Conservation (phyloP, 2,113 vertebrate genomes). For the Myanophis thanlyinensis region DNA sequence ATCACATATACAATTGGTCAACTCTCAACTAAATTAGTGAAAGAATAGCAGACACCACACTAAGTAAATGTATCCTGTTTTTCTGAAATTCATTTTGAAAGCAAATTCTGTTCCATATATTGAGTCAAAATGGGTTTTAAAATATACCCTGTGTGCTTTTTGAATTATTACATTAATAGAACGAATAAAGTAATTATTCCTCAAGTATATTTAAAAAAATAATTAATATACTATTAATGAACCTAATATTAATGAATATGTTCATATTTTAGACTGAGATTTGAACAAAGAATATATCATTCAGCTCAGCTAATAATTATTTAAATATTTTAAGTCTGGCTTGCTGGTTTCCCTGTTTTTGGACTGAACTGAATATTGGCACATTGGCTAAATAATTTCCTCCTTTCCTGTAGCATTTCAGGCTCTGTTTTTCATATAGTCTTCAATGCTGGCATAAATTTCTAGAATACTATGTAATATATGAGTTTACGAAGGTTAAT, state of each 20-base stretch:
- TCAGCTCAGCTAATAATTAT: not conserved
- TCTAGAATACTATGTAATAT: not conserved
- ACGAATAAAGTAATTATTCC: not conserved
- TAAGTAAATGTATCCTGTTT: not conserved
- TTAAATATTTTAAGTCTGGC: not conserved
- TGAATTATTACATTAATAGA: not conserved
- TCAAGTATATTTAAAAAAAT: not conserved
- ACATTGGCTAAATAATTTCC: not conserved
- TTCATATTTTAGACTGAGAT: not conserved
- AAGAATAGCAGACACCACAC: not conserved
- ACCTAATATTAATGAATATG: not conserved
- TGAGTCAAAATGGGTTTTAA: not conserved
- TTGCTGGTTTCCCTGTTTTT: not conserved
- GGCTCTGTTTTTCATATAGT: not conserved
- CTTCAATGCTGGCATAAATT: not conserved
- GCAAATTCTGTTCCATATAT: not conserved
- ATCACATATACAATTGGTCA: not conserved
- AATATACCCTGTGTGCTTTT: not conserved
- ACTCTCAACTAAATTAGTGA: not conserved
- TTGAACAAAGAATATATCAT: not conserved
- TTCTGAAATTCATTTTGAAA: not conserved
- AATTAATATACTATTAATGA: not conserved
- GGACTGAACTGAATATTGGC: not conserved
- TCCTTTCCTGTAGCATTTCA: not conserved
- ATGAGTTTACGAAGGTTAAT: not conserved